Base-by-base conservation (phyloP, 2,797 vertebrate species). In the Chelonia mydas region DNA sequence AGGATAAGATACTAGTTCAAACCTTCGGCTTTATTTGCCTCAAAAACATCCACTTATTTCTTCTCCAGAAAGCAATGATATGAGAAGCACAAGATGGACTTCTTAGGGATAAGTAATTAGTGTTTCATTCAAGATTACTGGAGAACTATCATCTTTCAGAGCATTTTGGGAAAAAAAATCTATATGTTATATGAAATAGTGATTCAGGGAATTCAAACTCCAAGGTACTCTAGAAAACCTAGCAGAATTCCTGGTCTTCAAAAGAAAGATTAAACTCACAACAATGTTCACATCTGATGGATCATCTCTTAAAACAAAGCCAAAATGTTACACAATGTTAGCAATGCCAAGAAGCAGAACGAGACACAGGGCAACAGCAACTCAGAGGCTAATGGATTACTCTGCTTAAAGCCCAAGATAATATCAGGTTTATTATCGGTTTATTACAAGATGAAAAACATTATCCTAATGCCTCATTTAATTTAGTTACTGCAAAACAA, bases 401-500 rank as follows among this genome's bases (percentile, higher is more conserved):
- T 90, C 55, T 80, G 53, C n/a, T 87, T 84, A 88, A 94, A 86
- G 86, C 68, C 57, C 85, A 49, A 83, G 90, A 74, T 28, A 27
- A 31, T n/a, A 76, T 1, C 74, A 49, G 61, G 16, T 33, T 53
- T 81, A 68, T 54, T 37, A 84, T 74, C 65, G 10, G 80, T 33
- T 72, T 86, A 87, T 25, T 81, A 83, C 27, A 27, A 89, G 28
- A 65, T 37, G 65, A 65, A 37, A 83, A 90, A 65, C 37, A 49
- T 68, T 3, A 80, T 5, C 87, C 79, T 72, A 49, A 74, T 27
- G 76, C 37, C 51, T 80, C 53, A 65, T 37, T 93, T 37, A 83
- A 80, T 25, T 21, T 59, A 77, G 68, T 81, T 87, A 83, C 77
- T 88, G 49, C 55, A 96, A n/a, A 95, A 2, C 41, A 82, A 96